Conservation (phyloP, 1,140 invertebrate species). For the Leptoteleia sp. region DNA sequence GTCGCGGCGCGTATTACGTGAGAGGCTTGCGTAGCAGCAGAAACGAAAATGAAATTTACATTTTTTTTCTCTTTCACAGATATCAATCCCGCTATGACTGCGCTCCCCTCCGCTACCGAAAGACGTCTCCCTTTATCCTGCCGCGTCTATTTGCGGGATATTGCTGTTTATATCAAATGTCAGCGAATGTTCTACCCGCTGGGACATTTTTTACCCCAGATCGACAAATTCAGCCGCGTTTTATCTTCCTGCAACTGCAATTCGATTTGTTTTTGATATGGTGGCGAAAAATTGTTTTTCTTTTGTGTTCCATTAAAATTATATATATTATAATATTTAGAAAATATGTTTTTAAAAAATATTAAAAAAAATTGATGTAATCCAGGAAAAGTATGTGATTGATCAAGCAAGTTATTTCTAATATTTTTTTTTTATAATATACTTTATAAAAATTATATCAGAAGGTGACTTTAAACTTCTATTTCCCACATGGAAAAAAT, state of each 20-base stretch:
- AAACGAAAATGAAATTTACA: conserved; percentile 73
- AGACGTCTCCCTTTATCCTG: conserved; percentile 54
- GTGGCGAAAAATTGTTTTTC: too few relatives aligned
- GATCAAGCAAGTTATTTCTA: too few relatives aligned
- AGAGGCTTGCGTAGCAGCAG: conserved; percentile 58
- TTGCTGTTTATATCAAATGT: conserved; percentile 62
- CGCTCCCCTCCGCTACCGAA: conserved; percentile 28
- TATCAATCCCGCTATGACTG: conserved; percentile 56
- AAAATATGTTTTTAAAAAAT: too few relatives aligned
- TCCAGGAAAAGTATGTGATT: too few relatives aligned
- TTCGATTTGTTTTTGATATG: conserved; percentile 10
- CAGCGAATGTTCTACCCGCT: conserved; percentile 30
- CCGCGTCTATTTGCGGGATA: conserved; percentile 45
- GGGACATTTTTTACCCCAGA: conserved; percentile 12
- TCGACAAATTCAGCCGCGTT: conserved; percentile 18
- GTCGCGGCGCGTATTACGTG: conserved; percentile 64
- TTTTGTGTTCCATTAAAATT: too few relatives aligned
- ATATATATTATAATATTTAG: too few relatives aligned
- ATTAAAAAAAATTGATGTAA: too few relatives aligned
- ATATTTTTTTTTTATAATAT: too few relatives aligned
- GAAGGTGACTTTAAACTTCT: too few relatives aligned
- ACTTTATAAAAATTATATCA: too few relatives aligned
- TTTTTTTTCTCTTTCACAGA: conserved; percentile 69
- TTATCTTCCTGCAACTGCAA: conserved; percentile 10
- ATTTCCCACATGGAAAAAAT: too few relatives aligned